Conservation (phyloP, 53 echinoderm and acorn worm species). For the Crossaster papposus region DNA sequence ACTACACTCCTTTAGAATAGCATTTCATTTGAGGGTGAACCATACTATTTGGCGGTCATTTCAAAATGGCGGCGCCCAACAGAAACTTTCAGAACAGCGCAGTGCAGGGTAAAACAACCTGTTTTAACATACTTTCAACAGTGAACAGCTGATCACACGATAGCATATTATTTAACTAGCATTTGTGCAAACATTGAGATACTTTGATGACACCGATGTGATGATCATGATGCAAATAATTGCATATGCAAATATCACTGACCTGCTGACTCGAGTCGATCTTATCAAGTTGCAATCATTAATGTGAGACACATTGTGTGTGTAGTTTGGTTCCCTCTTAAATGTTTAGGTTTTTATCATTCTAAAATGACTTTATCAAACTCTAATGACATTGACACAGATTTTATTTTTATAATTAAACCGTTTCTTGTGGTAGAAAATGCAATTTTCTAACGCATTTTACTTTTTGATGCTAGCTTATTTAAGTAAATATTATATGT, state of each 20-base stretch:
- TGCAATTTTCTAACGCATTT: no score
- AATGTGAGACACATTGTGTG: no score
- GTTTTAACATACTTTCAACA: background rate
- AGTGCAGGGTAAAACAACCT: slow-evolving; percentile 37
- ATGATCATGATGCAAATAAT: background rate
- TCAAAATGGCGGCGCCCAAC: slow-evolving; percentile 62
- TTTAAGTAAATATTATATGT: no score
- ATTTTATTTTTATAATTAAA: no score
- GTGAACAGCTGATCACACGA: background rate
- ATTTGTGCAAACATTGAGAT: background rate
- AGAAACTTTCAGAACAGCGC: slow-evolving; percentile 40
- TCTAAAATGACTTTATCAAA: no score
- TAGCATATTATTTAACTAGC: background rate
- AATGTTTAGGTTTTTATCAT: no score
- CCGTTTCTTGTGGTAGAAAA: no score
- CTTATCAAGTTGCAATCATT: no score
- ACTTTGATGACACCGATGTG: background rate
- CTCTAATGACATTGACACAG: no score
- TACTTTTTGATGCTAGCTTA: no score
- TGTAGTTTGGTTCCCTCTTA: no score
- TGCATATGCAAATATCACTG: background rate
- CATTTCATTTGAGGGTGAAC: background rate
- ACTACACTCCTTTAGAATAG: background rate
- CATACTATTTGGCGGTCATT: slow-evolving; percentile 43
- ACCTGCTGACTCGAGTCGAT: no score